Evolutionary conservation across 2,797 vertebrate species (phyloP), one percentile per base, ranked within the genome.

Genomic region (Sparidentex hasta): DNA sequence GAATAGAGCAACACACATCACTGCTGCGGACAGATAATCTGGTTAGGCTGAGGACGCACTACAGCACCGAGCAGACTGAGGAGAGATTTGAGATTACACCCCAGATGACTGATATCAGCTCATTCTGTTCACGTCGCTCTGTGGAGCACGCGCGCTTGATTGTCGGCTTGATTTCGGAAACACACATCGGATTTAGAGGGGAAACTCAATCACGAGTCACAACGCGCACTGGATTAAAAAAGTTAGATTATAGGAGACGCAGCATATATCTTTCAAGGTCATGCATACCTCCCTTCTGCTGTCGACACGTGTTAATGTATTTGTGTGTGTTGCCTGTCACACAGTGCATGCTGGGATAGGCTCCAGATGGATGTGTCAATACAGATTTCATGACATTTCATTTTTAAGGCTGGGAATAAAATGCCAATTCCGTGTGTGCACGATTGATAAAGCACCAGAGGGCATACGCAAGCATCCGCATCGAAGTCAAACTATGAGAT

Each of bases 1-100:
- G 68, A 68, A 59, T 17, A 48, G 33, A 59, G 50, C 46, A 64
- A 46, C 70, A 55, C 64, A 64, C 74, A 43, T 52, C 46, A 44
- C 18, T 11, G 47, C 67, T 51, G 38, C 8, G 58, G 65, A 74
- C 65, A 33, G 79, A 69, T 83, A 85, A 83, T 80, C 65, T 61
- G 55, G 65, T 85, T 72, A 71, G 75, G 51, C 23, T 9, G 29
- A 52, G 66, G 74, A 69, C 43, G 67, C 78, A 69, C 44, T 27
- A 46, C 56, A 46, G 58, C 38, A 14, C 11, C 0, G 33, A 74
- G 62, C 61, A 64, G 65, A 70, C 67, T 21, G 68, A 70, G 56
- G 61, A 68, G 29, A 80, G 50, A 85, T 77, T 80, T 44, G 23
- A 78, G 64, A 86, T 84, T 51, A 55, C 46, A 25, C 52, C 46